Conservation (phyloP, 2,113 vertebrate species). For the Engystomops pustulosus region DNA sequence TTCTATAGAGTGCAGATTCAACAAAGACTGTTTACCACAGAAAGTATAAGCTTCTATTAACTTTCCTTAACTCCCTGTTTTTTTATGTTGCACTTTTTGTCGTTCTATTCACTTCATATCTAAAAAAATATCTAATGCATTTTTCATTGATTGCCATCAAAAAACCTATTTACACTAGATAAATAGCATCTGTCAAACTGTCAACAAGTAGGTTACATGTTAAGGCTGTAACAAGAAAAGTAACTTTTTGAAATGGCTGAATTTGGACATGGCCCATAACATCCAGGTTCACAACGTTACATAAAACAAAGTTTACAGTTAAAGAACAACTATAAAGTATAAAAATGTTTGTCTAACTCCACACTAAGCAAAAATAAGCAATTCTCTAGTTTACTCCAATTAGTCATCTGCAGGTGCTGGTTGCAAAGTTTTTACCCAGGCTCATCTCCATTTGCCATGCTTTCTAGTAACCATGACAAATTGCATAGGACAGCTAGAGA, state of each 20-base stretch:
- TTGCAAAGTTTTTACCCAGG: no score
- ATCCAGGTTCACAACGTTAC: no score
- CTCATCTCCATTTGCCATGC: no score
- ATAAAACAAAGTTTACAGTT: no score
- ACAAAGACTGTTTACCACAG: neutral
- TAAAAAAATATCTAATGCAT: neutral
- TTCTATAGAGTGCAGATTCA: neutral
- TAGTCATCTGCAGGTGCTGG: no score
- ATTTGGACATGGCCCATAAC: neutral
- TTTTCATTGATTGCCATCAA: conserved; percentile 17
- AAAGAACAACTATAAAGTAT: no score
- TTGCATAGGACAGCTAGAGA: no score
- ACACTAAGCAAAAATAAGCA: no score
- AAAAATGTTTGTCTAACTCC: no score
- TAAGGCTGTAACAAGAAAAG: neutral
- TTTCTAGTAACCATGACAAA: no score
- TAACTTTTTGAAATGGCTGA: neutral
- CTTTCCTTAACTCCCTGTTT: neutral
- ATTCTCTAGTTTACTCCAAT: no score
- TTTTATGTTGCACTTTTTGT: neutral
- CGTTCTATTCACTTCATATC: neutral
- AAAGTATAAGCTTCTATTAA: neutral
- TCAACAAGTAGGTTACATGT: neutral
- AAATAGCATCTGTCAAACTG: neutral
- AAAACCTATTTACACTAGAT: conserved; percentile 8